phyloP scores from a whole-genome alignment of 92 coral and sea anemone species.

The Umimayanthus kanabou region DNA sequence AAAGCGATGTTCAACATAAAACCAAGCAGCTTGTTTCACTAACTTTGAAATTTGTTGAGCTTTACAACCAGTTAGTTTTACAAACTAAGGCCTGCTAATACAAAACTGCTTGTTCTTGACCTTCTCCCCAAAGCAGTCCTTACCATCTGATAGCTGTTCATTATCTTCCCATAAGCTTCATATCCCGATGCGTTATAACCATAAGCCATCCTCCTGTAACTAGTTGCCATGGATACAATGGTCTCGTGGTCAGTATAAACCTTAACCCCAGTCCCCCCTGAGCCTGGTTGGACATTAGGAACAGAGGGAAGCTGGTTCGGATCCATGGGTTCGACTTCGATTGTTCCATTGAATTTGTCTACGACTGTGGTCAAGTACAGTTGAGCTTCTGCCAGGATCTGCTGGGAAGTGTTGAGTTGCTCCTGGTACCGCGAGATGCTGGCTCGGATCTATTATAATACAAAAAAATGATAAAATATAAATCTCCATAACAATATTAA shows the following conservation, averaged over 20 bases:
- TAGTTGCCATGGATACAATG: conserved; percentile 79
- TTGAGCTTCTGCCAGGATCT: conserved; percentile 61
- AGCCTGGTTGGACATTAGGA: conserved; percentile 59
- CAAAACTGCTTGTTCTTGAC: no score
- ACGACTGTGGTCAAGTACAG: conserved; percentile 62
- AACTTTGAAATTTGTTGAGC: no score
- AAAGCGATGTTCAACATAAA: no score
- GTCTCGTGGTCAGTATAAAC: conserved; percentile 73
- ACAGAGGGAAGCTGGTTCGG: conserved; percentile 45
- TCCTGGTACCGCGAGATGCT: conserved; percentile 62
- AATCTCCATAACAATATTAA: no score
- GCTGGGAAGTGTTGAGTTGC: conserved; percentile 62
- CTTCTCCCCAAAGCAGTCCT: conserved; percentile 6
- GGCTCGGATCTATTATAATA: conserved; percentile 59
- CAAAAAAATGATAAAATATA: neutral
- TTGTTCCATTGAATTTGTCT: conserved; percentile 83
- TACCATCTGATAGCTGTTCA: conserved; percentile 69
- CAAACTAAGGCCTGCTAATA: no score
- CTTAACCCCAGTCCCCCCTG: conserved; percentile 54
- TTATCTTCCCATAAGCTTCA: conserved; percentile 60
- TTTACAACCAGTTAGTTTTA: no score
- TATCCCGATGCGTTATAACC: conserved; percentile 66
- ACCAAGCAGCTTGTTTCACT: no score
- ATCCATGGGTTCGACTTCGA: conserved; percentile 56
- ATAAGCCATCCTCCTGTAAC: conserved; percentile 50